phyloP scores from a whole-genome alignment of 2,113 vertebrate genomes.

The Neoarius graeffei region DNA sequence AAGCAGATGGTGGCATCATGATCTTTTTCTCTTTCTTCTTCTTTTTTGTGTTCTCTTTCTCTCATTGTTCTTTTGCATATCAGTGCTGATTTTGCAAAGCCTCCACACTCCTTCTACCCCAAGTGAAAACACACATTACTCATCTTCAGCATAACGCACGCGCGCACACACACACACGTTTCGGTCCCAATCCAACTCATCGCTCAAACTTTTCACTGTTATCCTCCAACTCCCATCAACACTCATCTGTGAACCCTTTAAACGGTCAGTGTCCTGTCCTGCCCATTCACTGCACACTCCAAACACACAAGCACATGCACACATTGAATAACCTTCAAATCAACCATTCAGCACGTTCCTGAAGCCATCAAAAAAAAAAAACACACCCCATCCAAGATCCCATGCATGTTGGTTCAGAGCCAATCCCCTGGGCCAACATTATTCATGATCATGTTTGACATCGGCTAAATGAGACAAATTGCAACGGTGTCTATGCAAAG shows the following conservation, averaged over 20 bases:
- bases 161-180: constrained; percentile 24
- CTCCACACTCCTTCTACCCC: constrained; percentile 42
- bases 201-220: constrained; percentile 34
- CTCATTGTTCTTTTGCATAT: constrained; percentile 53
- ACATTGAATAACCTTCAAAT: constrained; percentile 45
- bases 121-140: constrained; percentile 39
- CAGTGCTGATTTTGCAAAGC: constrained; percentile 55
- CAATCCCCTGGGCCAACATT: not conserved
- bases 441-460: constrained; percentile 42
- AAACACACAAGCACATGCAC: constrained; percentile 37
- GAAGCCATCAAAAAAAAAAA: constrained; percentile 3
- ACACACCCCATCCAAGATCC: not conserved
- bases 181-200: constrained; percentile 27
- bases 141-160: not conserved
- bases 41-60: constrained; percentile 51
- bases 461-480: constrained; percentile 42
- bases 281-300: constrained; percentile 26
- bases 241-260: constrained; percentile 25
- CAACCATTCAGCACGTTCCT: constrained; percentile 37
- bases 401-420: not conserved
- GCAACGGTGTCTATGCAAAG: constrained; percentile 17
- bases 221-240: constrained; percentile 32
- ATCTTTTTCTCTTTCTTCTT: constrained; percentile 40
- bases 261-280: constrained; percentile 28
- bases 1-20: constrained; percentile 76